These are phyloP conservation scores for Ptychodera flava DNA, from an alignment of 35 echinoderm and acorn worm species.

Conservation along the genomic window DNA sequence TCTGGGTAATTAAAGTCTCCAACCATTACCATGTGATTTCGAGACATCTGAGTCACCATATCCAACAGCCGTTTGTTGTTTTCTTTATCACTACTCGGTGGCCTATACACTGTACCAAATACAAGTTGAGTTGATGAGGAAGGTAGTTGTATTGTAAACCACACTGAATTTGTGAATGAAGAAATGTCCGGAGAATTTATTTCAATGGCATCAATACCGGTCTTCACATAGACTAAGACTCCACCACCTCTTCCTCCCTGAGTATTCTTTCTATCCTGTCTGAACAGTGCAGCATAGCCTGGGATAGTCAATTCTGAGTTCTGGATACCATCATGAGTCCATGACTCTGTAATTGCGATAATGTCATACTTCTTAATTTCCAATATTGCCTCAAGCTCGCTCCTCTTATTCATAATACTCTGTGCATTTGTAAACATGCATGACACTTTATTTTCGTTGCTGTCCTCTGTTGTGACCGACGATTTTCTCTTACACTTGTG, in stretches of 20 bases:
- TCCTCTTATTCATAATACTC: too few relatives aligned
- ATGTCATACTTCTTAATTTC: background rate
- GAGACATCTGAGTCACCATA: background rate
- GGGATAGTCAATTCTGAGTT: background rate
- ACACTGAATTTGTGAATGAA: background rate
- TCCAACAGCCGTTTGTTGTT: too few relatives aligned
- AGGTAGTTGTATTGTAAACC: background rate
- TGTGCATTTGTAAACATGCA: too few relatives aligned
- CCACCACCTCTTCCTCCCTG: background rate
- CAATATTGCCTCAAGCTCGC: too few relatives aligned
- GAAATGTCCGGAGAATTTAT: background rate
- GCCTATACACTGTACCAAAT: background rate
- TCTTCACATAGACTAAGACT: background rate
- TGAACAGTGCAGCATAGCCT: background rate
- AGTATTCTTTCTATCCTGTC: background rate
- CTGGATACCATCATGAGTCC: background rate
- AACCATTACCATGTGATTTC: background rate
- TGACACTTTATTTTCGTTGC: too few relatives aligned
- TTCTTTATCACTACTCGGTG: background rate
- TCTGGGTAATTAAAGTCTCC: background rate
- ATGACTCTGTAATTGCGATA: background rate
- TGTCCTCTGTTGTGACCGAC: too few relatives aligned
- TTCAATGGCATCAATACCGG: background rate
- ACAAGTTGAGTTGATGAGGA: background rate
- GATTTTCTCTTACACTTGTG: too few relatives aligned